Percentiles rank a stretch among this genome's conserved stretches.
phyloP scores from a whole-genome alignment of 2,888 invertebrate species.

The Tachystola acroxantha region DNA sequence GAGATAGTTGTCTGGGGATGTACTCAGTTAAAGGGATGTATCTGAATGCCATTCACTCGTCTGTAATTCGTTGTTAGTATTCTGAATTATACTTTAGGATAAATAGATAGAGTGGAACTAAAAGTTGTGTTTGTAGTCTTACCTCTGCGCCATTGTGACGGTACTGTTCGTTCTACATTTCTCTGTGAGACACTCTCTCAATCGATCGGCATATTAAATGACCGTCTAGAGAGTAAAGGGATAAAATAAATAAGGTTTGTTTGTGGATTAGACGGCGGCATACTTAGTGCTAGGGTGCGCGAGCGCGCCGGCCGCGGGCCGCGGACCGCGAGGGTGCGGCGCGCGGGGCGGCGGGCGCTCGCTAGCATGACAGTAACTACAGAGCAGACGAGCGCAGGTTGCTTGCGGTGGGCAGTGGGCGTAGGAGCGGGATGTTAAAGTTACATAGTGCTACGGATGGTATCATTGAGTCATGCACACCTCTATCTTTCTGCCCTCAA shows the following conservation, averaged over 20 bases:
- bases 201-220: slow-evolving; percentile 80
- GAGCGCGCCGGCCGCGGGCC: slow-evolving; percentile 27
- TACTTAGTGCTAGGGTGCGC: slow-evolving; percentile 65
- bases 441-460: slow-evolving; percentile 80
- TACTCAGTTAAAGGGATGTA: slow-evolving; percentile 11
- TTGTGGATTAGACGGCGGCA: slow-evolving; percentile 65
- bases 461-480: slow-evolving; percentile 94
- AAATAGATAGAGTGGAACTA: slow-evolving; percentile 48
- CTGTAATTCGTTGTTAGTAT: slow-evolving; percentile 23
- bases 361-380: slow-evolving; percentile 76
- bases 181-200: slow-evolving; percentile 77
- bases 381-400: slow-evolving; percentile 77
- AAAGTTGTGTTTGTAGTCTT: slow-evolving; percentile 64
- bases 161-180: slow-evolving; percentile 77
- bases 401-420: slow-evolving; percentile 73
- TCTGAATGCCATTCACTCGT: slow-evolving; percentile 20
- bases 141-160: slow-evolving; percentile 73
- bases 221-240: slow-evolving; percentile 83
- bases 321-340: slow-evolving; percentile 14
- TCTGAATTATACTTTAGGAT: slow-evolving; percentile 19
- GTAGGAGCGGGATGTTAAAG: slow-evolving; percentile 81
- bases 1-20: slow-evolving; percentile 15
- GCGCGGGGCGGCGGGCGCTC: slow-evolving; percentile 27
- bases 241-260: slow-evolving; percentile 79
- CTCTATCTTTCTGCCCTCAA: slow-evolving; percentile 99